A percentile compares a stretch with the other conserved stretches of the same genome.
Evolutionary conservation across 1,140 invertebrate genomes (phyloP).

Genomic region (Sesamia nonagrioides): DNA sequence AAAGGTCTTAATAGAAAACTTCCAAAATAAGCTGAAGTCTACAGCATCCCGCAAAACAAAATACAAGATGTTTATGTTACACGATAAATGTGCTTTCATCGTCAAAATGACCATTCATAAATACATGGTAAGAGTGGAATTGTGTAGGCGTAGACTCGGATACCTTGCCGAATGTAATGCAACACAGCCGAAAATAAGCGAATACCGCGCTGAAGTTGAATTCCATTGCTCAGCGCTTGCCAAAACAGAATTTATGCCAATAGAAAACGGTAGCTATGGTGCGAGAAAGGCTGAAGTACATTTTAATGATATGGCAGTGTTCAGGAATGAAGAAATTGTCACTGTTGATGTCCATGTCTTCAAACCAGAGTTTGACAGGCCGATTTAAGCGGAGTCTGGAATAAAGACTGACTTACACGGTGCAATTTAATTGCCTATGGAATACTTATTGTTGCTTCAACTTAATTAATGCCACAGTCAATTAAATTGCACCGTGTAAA

Average conservation of each 20-base stretch:
- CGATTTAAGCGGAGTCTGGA: conserved; percentile 62
- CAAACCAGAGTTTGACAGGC: conserved; percentile 73
- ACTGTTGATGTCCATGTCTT: conserved; percentile 83
- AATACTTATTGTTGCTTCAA: too few species aligned
- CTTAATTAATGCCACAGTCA: too few species aligned
- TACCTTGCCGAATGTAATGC: conserved; percentile 76
- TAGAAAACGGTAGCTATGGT: conserved; percentile 82
- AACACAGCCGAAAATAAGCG: conserved; percentile 77
- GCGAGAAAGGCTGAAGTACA: conserved; percentile 84
- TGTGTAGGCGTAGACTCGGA: conserved; percentile 79
- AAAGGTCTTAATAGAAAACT: conserved; percentile 85
- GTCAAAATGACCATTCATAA: conserved; percentile 86
- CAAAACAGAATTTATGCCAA: conserved; percentile 81
- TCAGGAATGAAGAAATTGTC: conserved; percentile 82
- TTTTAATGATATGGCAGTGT: conserved; percentile 79
- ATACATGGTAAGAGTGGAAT: conserved; percentile 81
- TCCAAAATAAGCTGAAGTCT: conserved; percentile 82
- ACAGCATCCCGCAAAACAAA: conserved; percentile 82
- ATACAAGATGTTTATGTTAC: conserved; percentile 81
- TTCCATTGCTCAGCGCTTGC: conserved; percentile 81
- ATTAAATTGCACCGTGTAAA: too few species aligned
- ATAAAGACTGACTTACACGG: too few species aligned
- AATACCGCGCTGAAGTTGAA: conserved; percentile 81
- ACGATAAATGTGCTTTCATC: conserved; percentile 83
- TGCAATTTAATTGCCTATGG: too few species aligned